phyloP scores from a whole-genome alignment of 2,888 invertebrate genomes.

The Drosophila eohydei region DNA sequence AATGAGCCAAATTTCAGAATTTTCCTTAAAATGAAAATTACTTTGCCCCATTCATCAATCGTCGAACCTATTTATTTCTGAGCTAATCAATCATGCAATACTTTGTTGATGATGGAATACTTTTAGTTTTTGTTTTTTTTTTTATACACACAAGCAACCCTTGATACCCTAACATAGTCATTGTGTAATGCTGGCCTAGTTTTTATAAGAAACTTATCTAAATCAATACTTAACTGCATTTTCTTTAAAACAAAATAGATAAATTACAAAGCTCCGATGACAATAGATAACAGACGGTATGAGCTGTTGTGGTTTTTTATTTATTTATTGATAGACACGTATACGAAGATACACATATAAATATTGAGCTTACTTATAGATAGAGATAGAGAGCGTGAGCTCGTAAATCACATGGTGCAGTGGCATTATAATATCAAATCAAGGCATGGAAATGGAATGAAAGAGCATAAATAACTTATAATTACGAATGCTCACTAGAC shows the following conservation, averaged over 20 bases:
- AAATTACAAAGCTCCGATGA: conserved; percentile 4
- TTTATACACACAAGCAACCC: conserved; percentile 2
- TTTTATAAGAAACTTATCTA: conserved; percentile 1
- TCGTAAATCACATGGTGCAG: conserved; percentile 40
- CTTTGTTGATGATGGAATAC: not conserved
- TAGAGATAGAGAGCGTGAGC: conserved; percentile 4
- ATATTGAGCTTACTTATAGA: conserved; percentile 7
- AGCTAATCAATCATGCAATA: conserved; percentile 25
- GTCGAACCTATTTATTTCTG: not conserved
- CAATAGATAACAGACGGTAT: not conserved
- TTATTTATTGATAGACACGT: conserved; percentile 25
- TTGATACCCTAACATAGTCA: not conserved
- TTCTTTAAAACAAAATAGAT: conserved; percentile 1
- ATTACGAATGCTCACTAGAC: conserved; percentile 10
- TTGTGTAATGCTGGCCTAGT: not conserved
- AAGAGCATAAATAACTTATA: conserved; percentile 17
- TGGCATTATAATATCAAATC: conserved; percentile 23
- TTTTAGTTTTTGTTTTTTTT: conserved; percentile 5
- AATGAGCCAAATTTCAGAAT: not conserved
- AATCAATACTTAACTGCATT: not conserved
- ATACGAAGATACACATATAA: not conserved
- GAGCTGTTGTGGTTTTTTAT: conserved; percentile 8
- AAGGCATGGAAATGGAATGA: conserved; percentile 9
- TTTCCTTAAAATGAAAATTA: not conserved
- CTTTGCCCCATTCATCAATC: conserved; percentile 11